Evolutionary conservation across 2,888 invertebrate species (phyloP), one percentile per base, ranked within the genome.

Genomic region (Cheiracanthium punctorium): DNA sequence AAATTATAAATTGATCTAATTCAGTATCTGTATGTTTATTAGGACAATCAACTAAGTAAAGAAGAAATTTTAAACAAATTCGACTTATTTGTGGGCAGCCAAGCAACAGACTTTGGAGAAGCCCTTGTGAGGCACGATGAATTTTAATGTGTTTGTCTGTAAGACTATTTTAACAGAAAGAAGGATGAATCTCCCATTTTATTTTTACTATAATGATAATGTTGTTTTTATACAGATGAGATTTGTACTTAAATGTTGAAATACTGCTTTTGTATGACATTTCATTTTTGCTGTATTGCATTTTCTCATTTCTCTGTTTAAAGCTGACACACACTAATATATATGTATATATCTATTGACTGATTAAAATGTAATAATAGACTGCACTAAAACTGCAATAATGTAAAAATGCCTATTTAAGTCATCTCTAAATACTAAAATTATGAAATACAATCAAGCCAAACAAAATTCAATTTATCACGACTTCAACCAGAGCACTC

Each of bases 51-150:
- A 91, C 93, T 99, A 33, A 96, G 96, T 10, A 96, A 96, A 91
- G 94, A 95, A 0, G 99, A 99, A 92, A 95, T 99, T 41, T 92
- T 99, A 30, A 95, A 95, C 80, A 98, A 99, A 91, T 98, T 98
- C 91, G 99, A 99, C 92, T 93, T 98, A 12, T 99, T 99, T 92
- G 99, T 99, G 4, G 99, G 99, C 48, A 98, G 98, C 0, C 99
- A 99, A 92, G 99, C 98, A 0, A 99, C 99, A 0, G 99, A 99
- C 93, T 99, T 98, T 92, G 99, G 99, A 0, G 98, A 99, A 91
- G 98, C 98, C 7, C 93, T 99, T 20, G 95, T 95, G 0, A 94
- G 97, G 89, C 99, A 99, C 91, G 99, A 99, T 91, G 98, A 98
- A 92, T 98, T 98, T 93, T 98, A 94, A 91, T 58, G 10, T 37